Evolutionary conservation across 2,113 vertebrate species (phyloP), one percentile per base, ranked within the genome.

Genomic region (Uria aalge): DNA sequence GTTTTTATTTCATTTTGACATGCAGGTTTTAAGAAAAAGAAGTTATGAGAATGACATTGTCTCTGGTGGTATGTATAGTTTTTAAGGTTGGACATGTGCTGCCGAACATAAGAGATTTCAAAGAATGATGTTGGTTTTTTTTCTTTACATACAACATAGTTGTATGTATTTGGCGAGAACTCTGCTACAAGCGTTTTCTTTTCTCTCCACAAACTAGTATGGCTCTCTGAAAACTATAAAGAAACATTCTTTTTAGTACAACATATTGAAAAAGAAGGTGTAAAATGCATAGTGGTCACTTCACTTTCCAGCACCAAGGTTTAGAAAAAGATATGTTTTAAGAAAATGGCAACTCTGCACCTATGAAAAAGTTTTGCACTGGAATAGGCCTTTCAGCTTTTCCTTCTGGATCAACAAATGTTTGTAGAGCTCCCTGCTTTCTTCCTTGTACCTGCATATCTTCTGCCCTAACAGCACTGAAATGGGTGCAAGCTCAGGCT

Each of bases 21-120:
- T 76, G 78, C 76, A 95, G 78, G 64, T 77, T 95, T 91, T 95
- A 95, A 93, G 85, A 94, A 82, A 93, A 97, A 36, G 77, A 56
- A 93, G 90, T 95, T 86, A 80, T 55, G 69, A 69, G 84, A 91
- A 48, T 68, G 90, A 83, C 92, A 96, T 74, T 92, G 95, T 96
- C 94, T 95, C 73, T 78, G 81, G 91, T 94, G 92, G 94, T 85
- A 92, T 56, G 60, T 72, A 74, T 20, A 36, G 94, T 85, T 97
- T 91, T 73, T 91, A 56, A 77, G 85, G 56, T n/a, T 88, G 92
- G 83, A 96, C 78, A 66, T 52, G 69, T 84, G 62, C 93, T 97
- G 94, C 90, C 90, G 97, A 97, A 85, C 30, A 47, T 79, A 97
- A 88, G 52, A 93, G 85, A 94, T 96, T 91, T 92, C 75, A 60